Conservation (phyloP, 2,113 vertebrate genomes). For the Coregonus clupeaformis region DNA sequence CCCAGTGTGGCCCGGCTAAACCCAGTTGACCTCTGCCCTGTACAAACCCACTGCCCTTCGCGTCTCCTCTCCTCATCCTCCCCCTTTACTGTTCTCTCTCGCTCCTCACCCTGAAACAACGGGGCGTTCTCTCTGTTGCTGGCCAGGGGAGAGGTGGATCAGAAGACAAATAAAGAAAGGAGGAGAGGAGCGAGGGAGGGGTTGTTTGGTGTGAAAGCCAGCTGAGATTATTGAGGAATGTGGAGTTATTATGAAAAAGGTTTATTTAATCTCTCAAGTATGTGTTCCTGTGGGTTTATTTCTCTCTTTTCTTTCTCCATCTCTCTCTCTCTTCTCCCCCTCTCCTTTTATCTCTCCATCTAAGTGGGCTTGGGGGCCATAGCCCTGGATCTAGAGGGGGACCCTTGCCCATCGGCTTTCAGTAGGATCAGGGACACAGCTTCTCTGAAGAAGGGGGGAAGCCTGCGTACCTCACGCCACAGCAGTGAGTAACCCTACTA, state of each 20-base stretch:
- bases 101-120: slow-evolving; percentile 67
- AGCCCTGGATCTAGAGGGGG: slow-evolving; percentile 79
- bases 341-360: slow-evolving; percentile 8
- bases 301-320: neutral
- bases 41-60: slow-evolving; percentile 43
- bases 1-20: slow-evolving; percentile 54
- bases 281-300: slow-evolving; percentile 23
- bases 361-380: slow-evolving; percentile 64
- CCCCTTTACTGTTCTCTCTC: neutral
- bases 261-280: slow-evolving; percentile 59
- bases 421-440: slow-evolving; percentile 80
- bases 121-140: slow-evolving; percentile 63
- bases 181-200: slow-evolving; percentile 13
- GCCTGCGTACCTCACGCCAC: slow-evolving; percentile 82
- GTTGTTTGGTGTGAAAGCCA: slow-evolving; percentile 68
- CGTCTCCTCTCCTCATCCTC: no score
- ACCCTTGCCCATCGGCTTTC: slow-evolving; percentile 74
- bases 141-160: slow-evolving; percentile 46
- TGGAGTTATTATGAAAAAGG: slow-evolving; percentile 54
- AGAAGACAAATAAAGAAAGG: slow-evolving; percentile 68
- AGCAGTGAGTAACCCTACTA: slow-evolving; percentile 76
- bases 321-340: neutral
- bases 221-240: slow-evolving; percentile 66
- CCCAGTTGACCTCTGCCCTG: slow-evolving; percentile 63
- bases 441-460: slow-evolving; percentile 86